Percentiles rank a stretch among this genome's conserved stretches.
Evolutionary conservation across 1,140 invertebrate species (phyloP).

Genomic region (Asobara japonica): DNA sequence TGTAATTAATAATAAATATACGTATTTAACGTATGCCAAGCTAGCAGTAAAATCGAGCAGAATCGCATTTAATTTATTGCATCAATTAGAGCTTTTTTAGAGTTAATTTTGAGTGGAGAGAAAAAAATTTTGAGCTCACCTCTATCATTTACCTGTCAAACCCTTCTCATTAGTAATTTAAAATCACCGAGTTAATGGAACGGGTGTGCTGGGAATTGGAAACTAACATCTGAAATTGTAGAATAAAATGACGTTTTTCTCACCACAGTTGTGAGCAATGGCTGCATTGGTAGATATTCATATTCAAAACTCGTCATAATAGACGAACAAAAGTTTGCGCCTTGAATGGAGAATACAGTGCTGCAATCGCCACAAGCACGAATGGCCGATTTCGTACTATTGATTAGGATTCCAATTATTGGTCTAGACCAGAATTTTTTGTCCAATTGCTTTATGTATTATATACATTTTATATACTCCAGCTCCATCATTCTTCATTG

Average conservation of each 20-base stretch:
- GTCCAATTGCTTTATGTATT: background rate
- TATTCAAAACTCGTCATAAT: background rate
- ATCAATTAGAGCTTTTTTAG: too few species aligned
- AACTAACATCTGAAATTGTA: background rate
- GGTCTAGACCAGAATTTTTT: constrained; percentile 40
- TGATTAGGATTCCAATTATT: constrained; percentile 61
- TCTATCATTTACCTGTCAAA: too few species aligned
- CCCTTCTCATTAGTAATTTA: too few species aligned
- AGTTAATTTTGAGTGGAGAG: too few species aligned
- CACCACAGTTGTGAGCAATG: background rate
- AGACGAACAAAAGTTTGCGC: background rate
- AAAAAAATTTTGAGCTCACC: too few species aligned
- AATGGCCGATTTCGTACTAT: constrained; percentile 50
- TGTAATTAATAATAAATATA: too few species aligned
- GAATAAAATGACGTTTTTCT: background rate
- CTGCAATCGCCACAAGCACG: constrained; percentile 31
- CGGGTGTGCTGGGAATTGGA: too few species aligned
- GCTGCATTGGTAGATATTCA: background rate
- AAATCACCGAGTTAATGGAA: too few species aligned
- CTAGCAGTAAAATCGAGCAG: too few species aligned
- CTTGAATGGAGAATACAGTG: background rate
- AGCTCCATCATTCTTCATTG: background rate
- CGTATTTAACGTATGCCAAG: too few species aligned
- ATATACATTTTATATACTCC: too few species aligned
- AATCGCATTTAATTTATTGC: too few species aligned